Percentiles rank a stretch among this genome's conserved stretches.
Evolutionary conservation across 2,888 invertebrate species (phyloP).

Genomic region (Hololepta plana): DNA sequence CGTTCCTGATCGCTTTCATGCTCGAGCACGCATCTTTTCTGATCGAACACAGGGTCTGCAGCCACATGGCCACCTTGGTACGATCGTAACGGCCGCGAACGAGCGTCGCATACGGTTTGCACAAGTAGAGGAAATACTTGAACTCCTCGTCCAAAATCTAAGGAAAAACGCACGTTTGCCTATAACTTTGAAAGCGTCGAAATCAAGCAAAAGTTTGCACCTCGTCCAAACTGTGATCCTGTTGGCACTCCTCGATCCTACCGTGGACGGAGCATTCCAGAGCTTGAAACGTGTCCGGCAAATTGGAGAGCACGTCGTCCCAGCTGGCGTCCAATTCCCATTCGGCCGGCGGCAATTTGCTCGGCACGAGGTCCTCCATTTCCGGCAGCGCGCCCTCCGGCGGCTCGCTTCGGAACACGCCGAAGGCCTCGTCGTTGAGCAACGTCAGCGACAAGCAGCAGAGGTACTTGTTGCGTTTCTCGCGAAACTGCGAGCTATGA

Average conservation of each 20-base stretch:
- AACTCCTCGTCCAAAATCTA: constrained; percentile 29
- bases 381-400: constrained; percentile 24
- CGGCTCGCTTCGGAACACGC: constrained; percentile 22
- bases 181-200: constrained; percentile 1
- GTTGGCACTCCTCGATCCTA: constrained; percentile 15
- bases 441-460: constrained; percentile 24
- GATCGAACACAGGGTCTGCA: constrained; percentile 31
- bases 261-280: constrained; percentile 21
- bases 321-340: constrained; percentile 30
- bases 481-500: constrained; percentile 25
- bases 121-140: constrained; percentile 27
- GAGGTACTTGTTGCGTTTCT: constrained; percentile 30
- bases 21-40: constrained; percentile 25
- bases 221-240: constrained; percentile 21
- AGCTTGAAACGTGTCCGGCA: constrained; percentile 23
- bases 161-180: too few species aligned
- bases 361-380: constrained; percentile 16
- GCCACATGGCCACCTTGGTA: constrained; percentile 29
- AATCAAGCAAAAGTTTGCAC: too few species aligned
- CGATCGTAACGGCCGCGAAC: constrained; percentile 26
- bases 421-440: constrained; percentile 26
- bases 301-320: constrained; percentile 23
- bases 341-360: constrained; percentile 20
- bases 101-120: constrained; percentile 28
- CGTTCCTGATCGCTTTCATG: constrained; percentile 34